Percentiles rank a stretch among this genome's conserved stretches.
These are phyloP conservation scores for Drosophila gaucha DNA, from an alignment of 2,888 invertebrate genomes.

Conservation along the genomic window DNA sequence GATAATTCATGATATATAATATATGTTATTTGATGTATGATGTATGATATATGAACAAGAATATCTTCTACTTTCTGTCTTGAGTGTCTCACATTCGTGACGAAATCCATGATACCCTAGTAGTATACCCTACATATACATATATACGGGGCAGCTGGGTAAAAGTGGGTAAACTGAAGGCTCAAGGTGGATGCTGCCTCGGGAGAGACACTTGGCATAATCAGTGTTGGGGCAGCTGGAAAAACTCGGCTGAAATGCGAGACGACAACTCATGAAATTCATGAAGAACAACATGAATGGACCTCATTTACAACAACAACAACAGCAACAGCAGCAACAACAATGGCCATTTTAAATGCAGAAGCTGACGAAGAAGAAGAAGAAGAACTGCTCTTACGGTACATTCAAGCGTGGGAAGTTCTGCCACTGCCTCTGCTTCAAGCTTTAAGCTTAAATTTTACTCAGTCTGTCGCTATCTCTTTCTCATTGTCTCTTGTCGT, in stretches of 20 bases:
- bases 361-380: conserved; percentile 6
- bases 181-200: conserved; percentile 40
- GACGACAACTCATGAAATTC: conserved; percentile 68
- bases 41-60: too few species aligned
- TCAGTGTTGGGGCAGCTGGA: conserved; percentile 51
- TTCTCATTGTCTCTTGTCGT: not conserved
- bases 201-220: conserved; percentile 59
- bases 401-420: conserved; percentile 39
- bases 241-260: conserved; percentile 37
- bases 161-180: conserved; percentile 23
- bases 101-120: not conserved
- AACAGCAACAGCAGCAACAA: not conserved
- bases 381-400: conserved; percentile 22
- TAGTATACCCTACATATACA: not conserved
- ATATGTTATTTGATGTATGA: not conserved
- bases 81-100: not conserved
- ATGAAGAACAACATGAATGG: conserved; percentile 47
- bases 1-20: not conserved
- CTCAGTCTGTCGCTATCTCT: conserved; percentile 4
- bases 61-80: too few species aligned
- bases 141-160: not conserved
- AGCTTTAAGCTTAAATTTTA: conserved; percentile 19
- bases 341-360: not conserved
- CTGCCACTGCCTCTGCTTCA: conserved; percentile 9
- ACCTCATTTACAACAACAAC: conserved; percentile 33